Evolutionary conservation across 2,113 vertebrate species (phyloP), one percentile per base, ranked within the genome.

Genomic region (Sander lucioperca): DNA sequence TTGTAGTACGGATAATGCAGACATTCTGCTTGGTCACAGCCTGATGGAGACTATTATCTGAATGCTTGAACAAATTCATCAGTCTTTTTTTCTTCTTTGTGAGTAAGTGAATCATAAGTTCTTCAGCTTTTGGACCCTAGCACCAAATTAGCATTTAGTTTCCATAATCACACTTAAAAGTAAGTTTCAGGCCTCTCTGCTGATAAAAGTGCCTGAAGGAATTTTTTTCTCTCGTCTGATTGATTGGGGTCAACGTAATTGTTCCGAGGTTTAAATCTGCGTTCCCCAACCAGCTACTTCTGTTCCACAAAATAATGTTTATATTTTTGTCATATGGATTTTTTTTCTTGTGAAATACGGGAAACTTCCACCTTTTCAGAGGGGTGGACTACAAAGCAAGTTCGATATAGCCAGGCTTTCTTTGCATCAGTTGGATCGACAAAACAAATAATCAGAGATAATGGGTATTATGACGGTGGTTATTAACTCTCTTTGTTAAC

Each of bases 1-100:
- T 86, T 91, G 92, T 90, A 91, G 90, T 93, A 78, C 61, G 11
- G 70, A 83, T 87, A 85, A 86, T 88, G 79, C 83, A 74, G 77
- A 87, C 79, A 89, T 80, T 85, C 78, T 83, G 86, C 79, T 77
- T 83, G 75, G 85, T 88, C 82, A 91, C 66, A 84, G 79, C 39
- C 79, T 81, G 85, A 82, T 72, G 69, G 77, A 85, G 82, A 76
- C 36, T 63, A 88, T 89, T 84, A 82, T 87, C 74, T 83, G 62
- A 86, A 77, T 18, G 48, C 64, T 48, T 86, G 63, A 77, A 82
- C 61, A 86, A 67, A 75, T 87, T 25, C 57, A 74, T 75, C 51
- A 53, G 48, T 65, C 16, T 61, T 65, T 80, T 74, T 66, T 71
- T 18, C 7, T 62, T 43, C 36, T 70, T 47, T 65, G 70, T 58